Base-by-base conservation (phyloP, 1,140 invertebrate species). In the Pentalonia nigronervosa region DNA sequence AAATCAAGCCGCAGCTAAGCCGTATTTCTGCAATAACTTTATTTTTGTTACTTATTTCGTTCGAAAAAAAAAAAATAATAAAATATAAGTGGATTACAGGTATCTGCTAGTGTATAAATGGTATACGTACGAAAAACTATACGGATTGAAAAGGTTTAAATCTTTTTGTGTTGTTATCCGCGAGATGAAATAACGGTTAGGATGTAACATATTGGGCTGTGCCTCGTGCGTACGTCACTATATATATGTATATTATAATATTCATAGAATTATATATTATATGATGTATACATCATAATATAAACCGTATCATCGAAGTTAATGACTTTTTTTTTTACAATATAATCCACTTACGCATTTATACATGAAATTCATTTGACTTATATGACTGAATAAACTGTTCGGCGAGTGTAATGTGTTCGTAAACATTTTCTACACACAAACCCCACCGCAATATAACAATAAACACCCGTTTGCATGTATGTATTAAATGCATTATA, bases 291-390 rank as follows among this genome's bases (percentile, higher is more conserved):
- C 45, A 83, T 7, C 23, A 45, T 41, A 7, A 2, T 48, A 48
- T 87, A 30, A 41, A 47, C 7, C 23, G 11, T 87, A 87, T n/a
- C 45, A 34, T 87, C 30, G n/a, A 36, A 89, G 9, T 89, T 89
- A 53, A 89, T 53, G 87, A 23, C 45, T 20, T 50, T 88, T 88
- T 88, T 88, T 50, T 87, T 50, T 53, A 48, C n/a, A n/a, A 53
- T 53, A 89, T 89, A 89, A 89, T 89, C 87, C 86, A n/a, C 87
- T 89, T 36, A 53, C n/a, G 48, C 14, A 48, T 47, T 87, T 87
- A n/a, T 87, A 87, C 45, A n/a, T 17, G 36, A 87, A 87, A 87
- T 47, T 45, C 25, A 87, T 87, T 87, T 23, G 84, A 84, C 36
- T 84, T 84, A 67, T 30, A 25, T 41, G 60, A 76, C n/a, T 23